These are phyloP conservation scores for human (Homo sapiens) DNA, from an alignment of 2,113 vertebrate genomes.

Conservation along the genomic window GRCh38 chrY:1253501-1254000, in stretches of 20 bases:
- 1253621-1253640: neutral
- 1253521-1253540: no score
- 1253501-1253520: rapidly evolving
- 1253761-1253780: rapidly evolving
- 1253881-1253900: rapidly evolving
- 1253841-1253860: neutral
- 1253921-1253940: neutral
- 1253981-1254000: rapidly evolving
- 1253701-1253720: no score
- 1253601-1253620: rapidly evolving
- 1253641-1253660: no score
- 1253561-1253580: neutral
- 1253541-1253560: neutral
- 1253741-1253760: no score
- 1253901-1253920: no score
- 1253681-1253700: rapidly evolving
- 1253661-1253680: no score
- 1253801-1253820: no score
- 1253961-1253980: no score
- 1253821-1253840: no score
- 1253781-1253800: no score
- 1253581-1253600: rapidly evolving
- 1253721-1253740: no score
- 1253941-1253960: neutral
- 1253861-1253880: neutral